A percentile compares a stretch with the other conserved stretches of the same genome.
phyloP scores from a whole-genome alignment of 2,888 invertebrate species.

The Acanthopleura granulata region DNA sequence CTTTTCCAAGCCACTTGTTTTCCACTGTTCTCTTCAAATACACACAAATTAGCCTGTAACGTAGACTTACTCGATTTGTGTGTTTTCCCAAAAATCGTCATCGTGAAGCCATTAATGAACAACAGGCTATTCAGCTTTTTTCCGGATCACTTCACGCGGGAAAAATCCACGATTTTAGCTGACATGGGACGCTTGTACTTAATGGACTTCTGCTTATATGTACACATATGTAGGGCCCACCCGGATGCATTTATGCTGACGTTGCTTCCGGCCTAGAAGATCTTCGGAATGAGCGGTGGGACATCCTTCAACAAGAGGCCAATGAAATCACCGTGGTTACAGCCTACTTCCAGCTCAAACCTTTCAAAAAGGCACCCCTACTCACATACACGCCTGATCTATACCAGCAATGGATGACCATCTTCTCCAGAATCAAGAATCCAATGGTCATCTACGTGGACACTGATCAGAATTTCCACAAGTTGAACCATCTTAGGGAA shows the following conservation, averaged over 20 bases:
- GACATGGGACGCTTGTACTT: neutral
- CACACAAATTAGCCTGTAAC: too few species aligned
- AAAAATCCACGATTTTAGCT: too few species aligned
- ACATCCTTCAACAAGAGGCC: neutral
- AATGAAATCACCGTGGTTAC: conserved; percentile 39
- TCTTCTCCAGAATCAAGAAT: conserved; percentile 32
- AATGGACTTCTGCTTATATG: neutral
- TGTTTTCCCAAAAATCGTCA: too few species aligned
- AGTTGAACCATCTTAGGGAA: conserved; percentile 28
- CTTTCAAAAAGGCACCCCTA: conserved; percentile 35
- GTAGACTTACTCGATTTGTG: too few species aligned
- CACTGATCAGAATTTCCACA: conserved; percentile 20
- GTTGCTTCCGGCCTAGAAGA: neutral
- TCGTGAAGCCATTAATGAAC: too few species aligned
- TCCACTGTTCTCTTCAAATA: too few species aligned
- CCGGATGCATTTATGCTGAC: neutral
- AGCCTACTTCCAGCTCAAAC: conserved; percentile 45
- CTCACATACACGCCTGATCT: conserved; percentile 22
- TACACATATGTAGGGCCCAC: neutral
- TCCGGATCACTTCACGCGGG: too few species aligned
- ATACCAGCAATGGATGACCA: conserved; percentile 34
- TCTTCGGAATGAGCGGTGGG: neutral
- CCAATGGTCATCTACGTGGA: conserved; percentile 46
- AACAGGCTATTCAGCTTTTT: too few species aligned
- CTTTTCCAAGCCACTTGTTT: too few species aligned